Conservation (phyloP, 2,113 vertebrate species). For the Peromyscus polionotus region DNA sequence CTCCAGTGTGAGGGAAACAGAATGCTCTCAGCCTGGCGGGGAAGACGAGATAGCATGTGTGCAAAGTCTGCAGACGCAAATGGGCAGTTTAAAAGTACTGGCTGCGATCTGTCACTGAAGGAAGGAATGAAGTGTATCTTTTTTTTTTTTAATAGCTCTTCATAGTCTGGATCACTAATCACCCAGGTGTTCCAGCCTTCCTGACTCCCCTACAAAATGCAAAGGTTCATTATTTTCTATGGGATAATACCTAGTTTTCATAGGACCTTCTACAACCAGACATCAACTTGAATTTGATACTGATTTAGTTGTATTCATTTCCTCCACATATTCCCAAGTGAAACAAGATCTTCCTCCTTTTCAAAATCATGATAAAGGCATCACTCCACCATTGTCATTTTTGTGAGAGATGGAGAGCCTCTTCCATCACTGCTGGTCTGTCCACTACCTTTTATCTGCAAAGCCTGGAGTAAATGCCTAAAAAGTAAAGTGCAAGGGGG, state of each 20-base stretch:
- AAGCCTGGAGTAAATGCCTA: neutral
- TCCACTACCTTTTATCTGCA: neutral
- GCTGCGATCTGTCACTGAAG: constrained; percentile 19
- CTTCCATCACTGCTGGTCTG: neutral
- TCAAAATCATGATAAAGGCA: neutral
- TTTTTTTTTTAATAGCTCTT: constrained; percentile 50
- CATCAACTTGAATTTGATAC: constrained; percentile 47
- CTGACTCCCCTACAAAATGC: constrained; percentile 50
- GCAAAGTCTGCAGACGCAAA: constrained; percentile 20
- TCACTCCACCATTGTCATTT: neutral
- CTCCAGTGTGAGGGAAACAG: neutral
- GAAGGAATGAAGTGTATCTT: constrained; percentile 39
- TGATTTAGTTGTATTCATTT: neutral
- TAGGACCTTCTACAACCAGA: constrained; percentile 37
- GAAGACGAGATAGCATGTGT: neutral
- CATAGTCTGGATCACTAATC: constrained; percentile 58
- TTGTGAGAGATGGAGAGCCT: neutral
- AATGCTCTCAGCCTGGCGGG: neutral
- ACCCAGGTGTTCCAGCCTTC: constrained; percentile 65
- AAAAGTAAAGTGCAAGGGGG: neutral
- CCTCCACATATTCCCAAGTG: neutral
- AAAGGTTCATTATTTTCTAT: constrained; percentile 64
- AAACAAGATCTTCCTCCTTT: neutral
- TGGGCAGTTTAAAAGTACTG: neutral
- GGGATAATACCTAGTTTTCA: constrained; percentile 67